These are phyloP conservation scores for Alviniconcha marisindica DNA, from an alignment of 1,140 invertebrate species.

Conservation along the genomic window DNA sequence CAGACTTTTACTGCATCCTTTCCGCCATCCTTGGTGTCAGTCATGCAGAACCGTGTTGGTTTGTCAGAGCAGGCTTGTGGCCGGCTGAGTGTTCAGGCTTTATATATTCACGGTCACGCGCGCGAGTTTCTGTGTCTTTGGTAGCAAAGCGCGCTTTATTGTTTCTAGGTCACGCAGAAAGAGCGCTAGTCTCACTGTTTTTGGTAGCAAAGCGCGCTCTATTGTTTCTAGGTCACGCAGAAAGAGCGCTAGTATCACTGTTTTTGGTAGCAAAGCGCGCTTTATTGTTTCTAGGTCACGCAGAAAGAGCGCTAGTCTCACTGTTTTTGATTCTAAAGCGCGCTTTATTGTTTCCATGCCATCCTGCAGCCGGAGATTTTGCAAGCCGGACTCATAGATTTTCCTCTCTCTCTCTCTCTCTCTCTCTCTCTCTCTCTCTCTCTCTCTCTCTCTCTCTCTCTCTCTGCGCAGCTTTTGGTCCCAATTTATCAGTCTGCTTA, in stretches of 20 bases:
- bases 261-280: background rate
- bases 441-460: too few relatives aligned
- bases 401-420: slow-evolving; percentile 15
- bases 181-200: background rate
- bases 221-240: background rate
- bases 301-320: background rate
- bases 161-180: background rate
- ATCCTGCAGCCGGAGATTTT: background rate
- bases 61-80: too few relatives aligned
- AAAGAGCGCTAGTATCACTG: background rate
- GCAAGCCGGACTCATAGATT: background rate
- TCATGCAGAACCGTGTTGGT: too few relatives aligned
- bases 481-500: too few relatives aligned
- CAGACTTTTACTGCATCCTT: too few relatives aligned
- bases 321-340: too few relatives aligned
- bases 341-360: background rate
- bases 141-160: background rate
- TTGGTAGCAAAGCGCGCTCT: background rate
- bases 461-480: too few relatives aligned
- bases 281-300: background rate
- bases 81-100: too few relatives aligned
- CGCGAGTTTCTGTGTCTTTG: background rate
- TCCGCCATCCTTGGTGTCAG: too few relatives aligned
- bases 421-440: slow-evolving; percentile 26
- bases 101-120: background rate